These are phyloP conservation scores for Lucinisca nassula DNA, from an alignment of 2,888 invertebrate species.

Conservation along the genomic window DNA sequence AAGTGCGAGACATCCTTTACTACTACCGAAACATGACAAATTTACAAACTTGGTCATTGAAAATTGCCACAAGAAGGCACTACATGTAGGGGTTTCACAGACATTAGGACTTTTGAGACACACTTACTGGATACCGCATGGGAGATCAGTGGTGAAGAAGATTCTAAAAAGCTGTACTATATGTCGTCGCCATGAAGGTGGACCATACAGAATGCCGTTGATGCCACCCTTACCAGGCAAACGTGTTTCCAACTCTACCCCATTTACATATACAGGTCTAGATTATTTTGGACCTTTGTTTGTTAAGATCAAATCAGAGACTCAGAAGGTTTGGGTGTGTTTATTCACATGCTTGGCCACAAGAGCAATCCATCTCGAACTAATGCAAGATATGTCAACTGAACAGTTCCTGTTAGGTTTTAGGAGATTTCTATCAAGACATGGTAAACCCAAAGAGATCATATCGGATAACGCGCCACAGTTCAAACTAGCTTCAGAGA, in stretches of 20 bases:
- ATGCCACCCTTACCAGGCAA: not conserved
- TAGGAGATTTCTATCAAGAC: slow-evolving; percentile 1
- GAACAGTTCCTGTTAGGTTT: slow-evolving; percentile 9
- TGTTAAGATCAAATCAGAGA: not conserved
- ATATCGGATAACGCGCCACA: not conserved
- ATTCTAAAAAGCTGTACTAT: not conserved
- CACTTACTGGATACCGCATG: slow-evolving; percentile 21
- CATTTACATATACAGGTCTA: not conserved
- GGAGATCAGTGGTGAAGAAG: not conserved
- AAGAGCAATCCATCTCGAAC: slow-evolving; percentile 39
- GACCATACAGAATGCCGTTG: not conserved
- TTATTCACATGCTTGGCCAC: slow-evolving; percentile 29
- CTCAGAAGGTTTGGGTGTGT: too few species aligned
- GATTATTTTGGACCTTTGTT: too few species aligned
- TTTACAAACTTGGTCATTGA: slow-evolving; percentile 15
- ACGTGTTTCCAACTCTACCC: not conserved
- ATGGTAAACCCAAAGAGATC: not conserved
- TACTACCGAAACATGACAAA: slow-evolving; percentile 4
- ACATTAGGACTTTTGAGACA: slow-evolving; percentile 31
- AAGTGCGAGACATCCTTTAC: slow-evolving; percentile 20
- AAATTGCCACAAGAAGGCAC: not conserved
- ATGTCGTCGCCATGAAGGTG: slow-evolving; percentile 8
- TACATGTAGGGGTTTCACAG: slow-evolving; percentile 51
- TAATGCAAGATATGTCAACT: slow-evolving; percentile 46
- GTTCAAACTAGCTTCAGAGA: not conserved